Conservation (phyloP, 2,797 vertebrate genomes). For the Amphiprion clarkii region DNA sequence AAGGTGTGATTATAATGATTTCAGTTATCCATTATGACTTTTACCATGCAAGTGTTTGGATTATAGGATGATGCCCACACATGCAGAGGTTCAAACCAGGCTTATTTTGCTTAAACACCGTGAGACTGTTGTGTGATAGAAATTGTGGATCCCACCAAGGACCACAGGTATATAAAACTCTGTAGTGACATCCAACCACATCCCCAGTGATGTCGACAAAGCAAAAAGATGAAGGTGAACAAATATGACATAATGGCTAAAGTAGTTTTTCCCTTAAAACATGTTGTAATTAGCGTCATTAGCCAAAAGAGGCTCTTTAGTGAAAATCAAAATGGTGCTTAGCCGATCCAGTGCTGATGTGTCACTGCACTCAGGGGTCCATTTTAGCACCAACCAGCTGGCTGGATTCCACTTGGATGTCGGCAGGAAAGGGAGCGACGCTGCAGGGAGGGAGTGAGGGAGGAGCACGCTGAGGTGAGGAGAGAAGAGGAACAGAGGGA, state of each 20-base stretch:
- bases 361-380: slow-evolving; percentile 41
- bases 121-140: not conserved
- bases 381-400: slow-evolving; percentile 42
- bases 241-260: not conserved
- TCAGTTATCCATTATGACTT: no score
- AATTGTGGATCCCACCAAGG: not conserved
- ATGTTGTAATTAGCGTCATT: slow-evolving; percentile 29
- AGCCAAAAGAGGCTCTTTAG: slow-evolving; percentile 22
- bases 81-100: no score
- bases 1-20: no score
- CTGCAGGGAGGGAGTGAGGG: slow-evolving; percentile 1
- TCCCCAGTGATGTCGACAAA: not conserved
- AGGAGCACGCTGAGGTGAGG: slow-evolving; percentile 56
- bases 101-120: not conserved
- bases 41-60: no score
- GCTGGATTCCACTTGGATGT: slow-evolving; percentile 51
- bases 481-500: slow-evolving; percentile 70
- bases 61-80: no score
- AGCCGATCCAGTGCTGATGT: slow-evolving; percentile 18
- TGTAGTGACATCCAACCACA: slow-evolving; percentile 1
- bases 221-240: not conserved
- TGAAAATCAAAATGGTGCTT: slow-evolving; percentile 23
- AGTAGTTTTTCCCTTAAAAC: not conserved
- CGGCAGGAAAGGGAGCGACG: slow-evolving; percentile 48
- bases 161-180: not conserved